Evolutionary conservation across 2,888 invertebrate genomes (phyloP), one percentile per base, ranked within the genome.

Genomic region (Nysson spinosus): DNA sequence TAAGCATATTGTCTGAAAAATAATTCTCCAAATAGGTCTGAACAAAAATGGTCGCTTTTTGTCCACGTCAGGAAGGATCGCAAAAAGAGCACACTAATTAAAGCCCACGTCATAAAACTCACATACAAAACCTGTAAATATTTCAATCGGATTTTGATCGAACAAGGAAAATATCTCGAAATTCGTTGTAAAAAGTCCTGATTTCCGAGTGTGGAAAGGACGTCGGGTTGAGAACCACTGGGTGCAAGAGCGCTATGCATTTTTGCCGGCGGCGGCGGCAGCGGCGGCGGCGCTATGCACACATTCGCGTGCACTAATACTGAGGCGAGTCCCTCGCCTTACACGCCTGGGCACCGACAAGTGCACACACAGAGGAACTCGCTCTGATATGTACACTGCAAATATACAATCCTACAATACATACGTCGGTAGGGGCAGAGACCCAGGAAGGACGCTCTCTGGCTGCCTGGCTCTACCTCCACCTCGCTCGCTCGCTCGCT

Each of bases 371-470:
- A 35, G 68, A 65, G 57, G 32, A 55, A 42, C 61, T 49, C 69
- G 75, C 61, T 74, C 76, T 72, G 83, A 83, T 82, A 79, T 79
- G 81, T 82, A 72, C 77, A 79, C 77, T 73, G 79, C 78, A 81
- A 82, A 84, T 82, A 79, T 76, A 84, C 78, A 81, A 82, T 82
- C 79, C 81, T 70, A 78, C 80, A 77, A 80, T 72, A 71, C 75
- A 72, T 72, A 70, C 64, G 68, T 74, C 77, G 76, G 82, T 66
- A 79, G 84, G 86, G 85, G 86, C 86, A 86, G 83, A 86, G 86
- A 86, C 86, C 86, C 86, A 87, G 86, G 86, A 87, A 86, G 86
- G 86, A 86, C 85, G 84, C 78, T 69, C 72, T 62, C 75, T 68
- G 65, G 63, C 77, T 68, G 70, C 58, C 72, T 55, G 68, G 64